These are phyloP conservation scores for Drosophila atripex DNA, from an alignment of 2,888 invertebrate genomes.

Conservation along the genomic window DNA sequence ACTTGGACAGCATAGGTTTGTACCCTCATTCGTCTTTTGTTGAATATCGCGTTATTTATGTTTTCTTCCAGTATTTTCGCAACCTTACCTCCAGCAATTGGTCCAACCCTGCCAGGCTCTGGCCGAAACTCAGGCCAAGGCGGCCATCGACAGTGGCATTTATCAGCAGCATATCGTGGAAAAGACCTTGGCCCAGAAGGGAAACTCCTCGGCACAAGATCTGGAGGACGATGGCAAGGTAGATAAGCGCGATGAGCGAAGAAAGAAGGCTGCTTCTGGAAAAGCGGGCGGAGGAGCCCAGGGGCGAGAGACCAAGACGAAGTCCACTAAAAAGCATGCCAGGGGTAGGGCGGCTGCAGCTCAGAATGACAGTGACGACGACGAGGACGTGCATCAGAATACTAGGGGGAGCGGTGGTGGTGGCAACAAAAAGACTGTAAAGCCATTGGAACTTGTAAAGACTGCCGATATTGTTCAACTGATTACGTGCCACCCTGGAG, in stretches of 20 bases:
- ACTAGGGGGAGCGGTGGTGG: slow-evolving; percentile 64
- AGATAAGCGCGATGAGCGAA: slow-evolving; percentile 93
- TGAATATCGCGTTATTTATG: neutral
- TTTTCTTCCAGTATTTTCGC: slow-evolving; percentile 85
- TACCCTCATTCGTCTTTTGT: neutral
- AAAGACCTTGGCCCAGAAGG: slow-evolving; percentile 85
- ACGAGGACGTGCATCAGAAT: slow-evolving; percentile 86
- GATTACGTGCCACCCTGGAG: slow-evolving; percentile 86
- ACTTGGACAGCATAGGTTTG: slow-evolving; percentile 87
- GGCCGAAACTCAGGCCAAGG: slow-evolving; percentile 88
- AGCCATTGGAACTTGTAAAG: slow-evolving; percentile 87
- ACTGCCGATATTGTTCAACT: slow-evolving; percentile 88
- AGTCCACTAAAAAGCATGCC: slow-evolving; percentile 93
- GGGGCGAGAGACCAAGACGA: slow-evolving; percentile 97
- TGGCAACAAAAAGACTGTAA: slow-evolving; percentile 82
- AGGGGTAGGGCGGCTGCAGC: slow-evolving; percentile 85
- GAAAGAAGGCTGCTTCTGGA: slow-evolving; percentile 93
- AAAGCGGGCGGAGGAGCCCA: slow-evolving; percentile 96
- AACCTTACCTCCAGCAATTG: slow-evolving; percentile 88
- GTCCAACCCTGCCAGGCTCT: slow-evolving; percentile 88
- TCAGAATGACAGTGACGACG: slow-evolving; percentile 86
- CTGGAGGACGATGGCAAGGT: slow-evolving; percentile 84
- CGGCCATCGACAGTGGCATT: slow-evolving; percentile 88
- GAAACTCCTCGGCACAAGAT: slow-evolving; percentile 57
- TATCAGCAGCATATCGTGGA: slow-evolving; percentile 91